Percentiles rank a stretch among this genome's conserved stretches.
These are phyloP conservation scores for Pristionchus pacificus DNA, from an alignment of 1,140 invertebrate genomes.

Conservation along the genomic window DNA sequence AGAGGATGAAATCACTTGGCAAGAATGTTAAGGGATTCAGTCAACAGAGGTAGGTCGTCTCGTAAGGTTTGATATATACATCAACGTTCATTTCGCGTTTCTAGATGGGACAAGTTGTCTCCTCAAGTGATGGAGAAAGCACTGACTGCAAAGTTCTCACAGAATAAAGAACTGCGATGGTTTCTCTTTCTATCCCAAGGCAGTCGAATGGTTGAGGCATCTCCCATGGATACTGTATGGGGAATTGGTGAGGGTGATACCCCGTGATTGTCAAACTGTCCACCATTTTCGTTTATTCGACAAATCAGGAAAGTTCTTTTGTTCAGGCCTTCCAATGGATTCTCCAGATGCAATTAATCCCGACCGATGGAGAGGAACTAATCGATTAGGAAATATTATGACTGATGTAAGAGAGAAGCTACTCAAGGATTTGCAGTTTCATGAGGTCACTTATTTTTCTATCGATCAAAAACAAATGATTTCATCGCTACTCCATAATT, in stretches of 20 bases:
- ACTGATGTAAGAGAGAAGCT: conserved; percentile 13
- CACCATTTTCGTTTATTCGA: not conserved
- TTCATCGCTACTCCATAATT: no score
- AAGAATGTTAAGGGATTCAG: not conserved
- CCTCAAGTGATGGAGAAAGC: conserved; percentile 9
- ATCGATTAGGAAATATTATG: conserved; percentile 13
- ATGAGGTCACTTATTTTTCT: no score
- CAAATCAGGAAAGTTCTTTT: not conserved
- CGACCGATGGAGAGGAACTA: conserved; percentile 15
- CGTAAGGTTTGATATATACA: not conserved
- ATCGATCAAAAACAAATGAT: no score
- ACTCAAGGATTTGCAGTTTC: no score
- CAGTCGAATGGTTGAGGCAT: conserved; percentile 6
- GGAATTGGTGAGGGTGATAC: conserved; percentile 16
- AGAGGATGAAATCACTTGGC: conserved; percentile 8
- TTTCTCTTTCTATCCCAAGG: conserved; percentile 12
- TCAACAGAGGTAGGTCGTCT: conserved; percentile 2
- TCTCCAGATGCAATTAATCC: not conserved
- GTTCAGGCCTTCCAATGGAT: conserved; percentile 8
- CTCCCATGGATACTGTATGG: conserved; percentile 14
- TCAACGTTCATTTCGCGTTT: conserved; percentile 3
- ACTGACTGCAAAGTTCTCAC: conserved; percentile 17
- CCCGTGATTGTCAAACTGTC: not conserved
- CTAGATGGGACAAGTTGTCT: conserved; percentile 9
- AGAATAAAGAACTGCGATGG: conserved; percentile 8